A percentile compares a stretch with the other conserved stretches of the same genome.
Conservation (phyloP, 2,888 invertebrate genomes). For the Ophioninae sp. region DNA sequence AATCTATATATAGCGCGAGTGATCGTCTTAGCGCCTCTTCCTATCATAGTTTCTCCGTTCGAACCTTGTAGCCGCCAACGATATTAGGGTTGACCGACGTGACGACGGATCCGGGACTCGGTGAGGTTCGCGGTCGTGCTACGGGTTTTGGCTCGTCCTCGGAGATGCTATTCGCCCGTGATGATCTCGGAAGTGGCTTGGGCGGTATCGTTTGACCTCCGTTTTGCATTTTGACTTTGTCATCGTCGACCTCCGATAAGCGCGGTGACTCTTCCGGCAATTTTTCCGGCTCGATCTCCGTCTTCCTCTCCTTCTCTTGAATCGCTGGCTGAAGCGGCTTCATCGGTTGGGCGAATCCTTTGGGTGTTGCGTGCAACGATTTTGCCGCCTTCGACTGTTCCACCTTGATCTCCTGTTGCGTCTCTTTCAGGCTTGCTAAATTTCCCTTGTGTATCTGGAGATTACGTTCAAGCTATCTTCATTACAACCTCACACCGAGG, state of each 20-base stretch:
- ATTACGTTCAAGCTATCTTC: constrained; percentile 59
- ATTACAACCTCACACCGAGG: constrained; percentile 27
- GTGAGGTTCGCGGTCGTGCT: constrained; percentile 87
- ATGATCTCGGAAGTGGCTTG: constrained; percentile 91
- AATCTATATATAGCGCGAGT: not conserved
- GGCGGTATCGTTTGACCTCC: constrained; percentile 84
- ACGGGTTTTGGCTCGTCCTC: constrained; percentile 87
- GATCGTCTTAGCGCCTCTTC: not conserved
- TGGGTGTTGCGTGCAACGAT: constrained; percentile 72
- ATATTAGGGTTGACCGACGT: constrained; percentile 84
- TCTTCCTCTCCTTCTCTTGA: constrained; percentile 75
- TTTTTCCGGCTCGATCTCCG: constrained; percentile 73
- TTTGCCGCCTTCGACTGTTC: constrained; percentile 74
- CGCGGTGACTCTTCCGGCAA: constrained; percentile 68
- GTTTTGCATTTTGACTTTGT: constrained; percentile 77
- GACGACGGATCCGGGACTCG: constrained; percentile 83
- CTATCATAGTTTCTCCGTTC: constrained; percentile 59
- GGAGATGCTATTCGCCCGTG: constrained; percentile 87
- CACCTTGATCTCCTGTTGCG: constrained; percentile 75
- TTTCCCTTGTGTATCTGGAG: constrained; percentile 80
- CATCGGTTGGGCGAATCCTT: constrained; percentile 72
- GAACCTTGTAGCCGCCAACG: constrained; percentile 90
- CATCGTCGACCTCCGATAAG: constrained; percentile 71
- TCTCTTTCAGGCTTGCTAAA: constrained; percentile 77
- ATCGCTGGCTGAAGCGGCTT: constrained; percentile 71